A percentile compares a stretch with the other conserved stretches of the same genome.
Conservation (phyloP, 2,797 vertebrate species). For the Coluber constrictor region DNA sequence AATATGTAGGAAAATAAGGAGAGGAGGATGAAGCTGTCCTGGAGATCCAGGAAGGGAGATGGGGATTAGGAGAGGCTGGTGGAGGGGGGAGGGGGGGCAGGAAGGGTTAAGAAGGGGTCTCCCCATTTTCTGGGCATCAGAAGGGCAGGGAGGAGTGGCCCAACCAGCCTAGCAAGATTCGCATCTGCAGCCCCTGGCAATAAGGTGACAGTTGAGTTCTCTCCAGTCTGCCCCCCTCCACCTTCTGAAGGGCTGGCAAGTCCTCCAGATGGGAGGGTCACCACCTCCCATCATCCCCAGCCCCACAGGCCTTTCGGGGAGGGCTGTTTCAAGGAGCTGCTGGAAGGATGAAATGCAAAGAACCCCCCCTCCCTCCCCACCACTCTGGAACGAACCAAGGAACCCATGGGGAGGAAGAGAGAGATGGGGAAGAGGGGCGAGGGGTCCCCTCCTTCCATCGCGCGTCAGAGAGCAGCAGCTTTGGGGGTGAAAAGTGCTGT, state of each 20-base stretch:
- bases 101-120: not conserved
- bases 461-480: not conserved
- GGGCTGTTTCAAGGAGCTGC: not conserved
- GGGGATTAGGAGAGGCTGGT: not conserved
- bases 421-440: too few species aligned
- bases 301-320: not conserved
- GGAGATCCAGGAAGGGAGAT: not conserved
- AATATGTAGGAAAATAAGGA: too few species aligned
- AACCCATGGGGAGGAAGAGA: not conserved
- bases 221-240: not conserved
- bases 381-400: not conserved
- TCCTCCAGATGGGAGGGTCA: not conserved
- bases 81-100: fast-evolving
- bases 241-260: not conserved
- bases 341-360: not conserved
- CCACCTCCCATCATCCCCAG: not conserved
- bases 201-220: not conserved
- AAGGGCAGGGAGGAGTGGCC: not conserved
- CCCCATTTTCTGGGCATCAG: not conserved
- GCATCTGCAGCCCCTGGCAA: not conserved
- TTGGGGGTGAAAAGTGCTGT: not conserved
- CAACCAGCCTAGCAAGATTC: not conserved
- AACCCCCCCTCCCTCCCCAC: not conserved
- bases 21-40: not conserved
- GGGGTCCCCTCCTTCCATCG: too few species aligned